A percentile compares a stretch with the other conserved stretches of the same genome.
These are phyloP conservation scores for Pygoscelis adeliae DNA, from an alignment of 2,113 vertebrate genomes.

Conservation along the genomic window DNA sequence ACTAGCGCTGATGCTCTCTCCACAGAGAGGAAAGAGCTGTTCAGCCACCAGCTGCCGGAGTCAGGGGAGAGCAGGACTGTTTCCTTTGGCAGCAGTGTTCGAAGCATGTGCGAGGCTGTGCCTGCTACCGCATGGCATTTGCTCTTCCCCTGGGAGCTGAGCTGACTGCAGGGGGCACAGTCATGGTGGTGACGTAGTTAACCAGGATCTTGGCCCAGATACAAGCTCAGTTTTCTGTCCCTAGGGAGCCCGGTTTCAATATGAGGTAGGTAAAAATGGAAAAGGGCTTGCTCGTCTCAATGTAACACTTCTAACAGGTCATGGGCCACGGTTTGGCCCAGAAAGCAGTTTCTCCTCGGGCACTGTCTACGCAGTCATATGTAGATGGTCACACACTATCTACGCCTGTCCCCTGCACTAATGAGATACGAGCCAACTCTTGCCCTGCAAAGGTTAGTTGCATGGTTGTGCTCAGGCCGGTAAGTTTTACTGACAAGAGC, in stretches of 20 bases:
- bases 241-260: background rate
- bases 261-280: background rate
- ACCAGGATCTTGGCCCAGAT: background rate
- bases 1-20: background rate
- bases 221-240: background rate
- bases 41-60: background rate
- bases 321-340: background rate
- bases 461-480: background rate
- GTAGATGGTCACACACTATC: background rate
- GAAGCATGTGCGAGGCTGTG: accelerated
- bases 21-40: background rate
- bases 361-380: accelerated
- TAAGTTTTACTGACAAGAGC: background rate
- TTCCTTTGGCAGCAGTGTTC: background rate
- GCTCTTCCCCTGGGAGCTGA: background rate
- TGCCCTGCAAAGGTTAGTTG: background rate
- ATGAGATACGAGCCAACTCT: background rate
- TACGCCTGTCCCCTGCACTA: background rate
- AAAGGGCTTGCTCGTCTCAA: background rate
- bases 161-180: background rate
- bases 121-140: background rate
- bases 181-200: background rate
- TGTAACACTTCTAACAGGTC: background rate
- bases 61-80: accelerated
- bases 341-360: background rate